Evolutionary conservation across 2,113 vertebrate species (phyloP).

Genomic region (Typhlomys cinereus): DNA sequence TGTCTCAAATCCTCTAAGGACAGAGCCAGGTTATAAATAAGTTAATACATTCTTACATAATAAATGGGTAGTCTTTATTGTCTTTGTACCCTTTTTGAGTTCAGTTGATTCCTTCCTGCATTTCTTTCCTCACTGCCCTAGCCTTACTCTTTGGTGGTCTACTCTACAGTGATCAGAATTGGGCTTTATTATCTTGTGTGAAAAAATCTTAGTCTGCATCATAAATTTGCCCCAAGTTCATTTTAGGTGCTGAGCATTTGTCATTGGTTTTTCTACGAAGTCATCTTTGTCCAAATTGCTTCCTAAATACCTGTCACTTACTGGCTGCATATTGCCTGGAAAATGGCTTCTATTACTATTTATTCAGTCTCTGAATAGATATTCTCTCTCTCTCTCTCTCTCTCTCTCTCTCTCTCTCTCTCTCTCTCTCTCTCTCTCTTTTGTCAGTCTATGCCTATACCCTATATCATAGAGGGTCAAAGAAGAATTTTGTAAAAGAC

Average conservation of each 20-base stretch:
- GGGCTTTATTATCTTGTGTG: not conserved
- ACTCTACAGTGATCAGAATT: conserved; percentile 37
- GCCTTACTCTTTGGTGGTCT: conserved; percentile 33
- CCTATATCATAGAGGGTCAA: not conserved
- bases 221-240: conserved; percentile 48
- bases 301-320: conserved; percentile 40
- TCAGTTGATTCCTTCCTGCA: not conserved
- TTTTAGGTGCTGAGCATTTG: conserved; percentile 37
- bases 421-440: no score
- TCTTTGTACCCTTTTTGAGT: conserved; percentile 12
- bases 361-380: not conserved
- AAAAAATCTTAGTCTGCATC: not conserved
- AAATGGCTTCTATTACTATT: conserved; percentile 44
- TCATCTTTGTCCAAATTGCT: conserved; percentile 43
- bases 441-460: not conserved
- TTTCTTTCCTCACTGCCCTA: not conserved
- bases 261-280: conserved; percentile 44
- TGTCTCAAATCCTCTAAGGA: conserved; percentile 7
- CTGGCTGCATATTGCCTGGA: conserved; percentile 19
- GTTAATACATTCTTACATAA: conserved; percentile 30
- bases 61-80: conserved; percentile 46
- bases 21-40: conserved; percentile 54
- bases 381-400: not conserved
- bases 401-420: no score
- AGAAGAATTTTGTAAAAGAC: not conserved